phyloP scores from a whole-genome alignment of 2,113 vertebrate species.

The Geococcyx californianus region DNA sequence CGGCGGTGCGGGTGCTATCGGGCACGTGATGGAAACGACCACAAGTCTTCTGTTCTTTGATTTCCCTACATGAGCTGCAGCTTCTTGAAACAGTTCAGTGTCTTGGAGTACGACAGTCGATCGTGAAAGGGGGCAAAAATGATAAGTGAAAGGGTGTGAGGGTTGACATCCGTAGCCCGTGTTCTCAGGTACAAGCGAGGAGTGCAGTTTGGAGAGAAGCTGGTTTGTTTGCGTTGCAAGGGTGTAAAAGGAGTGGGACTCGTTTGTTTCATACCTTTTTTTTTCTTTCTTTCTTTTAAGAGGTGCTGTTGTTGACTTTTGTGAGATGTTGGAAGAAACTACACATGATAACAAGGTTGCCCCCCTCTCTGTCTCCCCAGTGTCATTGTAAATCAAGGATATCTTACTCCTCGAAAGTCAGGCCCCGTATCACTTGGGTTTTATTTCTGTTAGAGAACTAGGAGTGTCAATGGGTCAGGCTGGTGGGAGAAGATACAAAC shows the following conservation, averaged over 20 bases:
- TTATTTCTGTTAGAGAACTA: background rate
- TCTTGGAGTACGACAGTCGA: fast-evolving
- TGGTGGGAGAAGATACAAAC: background rate
- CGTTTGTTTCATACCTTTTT: fast-evolving
- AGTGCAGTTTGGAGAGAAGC: background rate
- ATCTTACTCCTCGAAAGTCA: background rate
- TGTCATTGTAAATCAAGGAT: background rate
- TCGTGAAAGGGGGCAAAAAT: background rate
- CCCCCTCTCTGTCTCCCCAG: fast-evolving
- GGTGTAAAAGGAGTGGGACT: background rate
- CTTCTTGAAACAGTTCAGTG: fast-evolving
- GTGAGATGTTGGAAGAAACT: background rate
- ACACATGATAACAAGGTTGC: fast-evolving
- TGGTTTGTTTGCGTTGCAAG: background rate
- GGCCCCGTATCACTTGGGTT: background rate
- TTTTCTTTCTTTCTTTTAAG: background rate
- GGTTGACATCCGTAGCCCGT: fast-evolving
- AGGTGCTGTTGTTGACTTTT: background rate
- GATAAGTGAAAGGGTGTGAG: fast-evolving
- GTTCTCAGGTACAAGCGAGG: fast-evolving
- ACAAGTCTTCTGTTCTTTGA: too few species aligned
- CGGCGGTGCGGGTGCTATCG: too few species aligned
- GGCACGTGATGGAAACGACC: too few species aligned
- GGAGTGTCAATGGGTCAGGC: background rate
- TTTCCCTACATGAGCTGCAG: background rate